These are phyloP conservation scores for Lepeophtheirus nordmannii DNA, from an alignment of 2,888 invertebrate genomes.

Conservation along the genomic window DNA sequence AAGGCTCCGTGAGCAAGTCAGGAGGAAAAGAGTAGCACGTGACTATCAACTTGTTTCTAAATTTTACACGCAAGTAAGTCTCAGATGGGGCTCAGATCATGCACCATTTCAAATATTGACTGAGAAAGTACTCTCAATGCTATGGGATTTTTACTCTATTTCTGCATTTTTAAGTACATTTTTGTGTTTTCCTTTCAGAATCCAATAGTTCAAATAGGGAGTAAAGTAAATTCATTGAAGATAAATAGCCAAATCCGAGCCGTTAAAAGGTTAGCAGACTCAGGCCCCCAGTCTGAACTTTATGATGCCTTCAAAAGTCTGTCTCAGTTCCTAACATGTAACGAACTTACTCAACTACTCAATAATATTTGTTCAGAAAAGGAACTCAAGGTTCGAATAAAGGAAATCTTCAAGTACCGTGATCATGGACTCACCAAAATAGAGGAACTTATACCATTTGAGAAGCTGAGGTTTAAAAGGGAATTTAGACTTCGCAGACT, in stretches of 20 bases:
- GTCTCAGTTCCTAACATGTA: constrained; percentile 17
- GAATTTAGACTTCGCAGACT: constrained; percentile 3
- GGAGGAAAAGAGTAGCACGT: constrained; percentile 23
- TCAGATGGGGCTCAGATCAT: not conserved
- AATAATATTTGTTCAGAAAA: constrained; percentile 22
- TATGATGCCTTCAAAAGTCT: constrained; percentile 18
- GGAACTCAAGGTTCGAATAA: constrained; percentile 23
- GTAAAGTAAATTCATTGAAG: constrained; percentile 19
- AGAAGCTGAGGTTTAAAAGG: constrained; percentile 17
- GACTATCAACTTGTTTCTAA: constrained; percentile 24
- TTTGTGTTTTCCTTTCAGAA: constrained; percentile 7
- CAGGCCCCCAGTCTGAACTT: constrained; percentile 19
- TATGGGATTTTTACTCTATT: not conserved
- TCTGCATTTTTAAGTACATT: not conserved
- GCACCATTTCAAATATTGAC: not conserved
- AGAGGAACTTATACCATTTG: constrained; percentile 21
- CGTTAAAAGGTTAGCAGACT: constrained; percentile 9
- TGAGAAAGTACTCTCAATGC: not conserved
- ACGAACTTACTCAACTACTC: constrained; percentile 14
- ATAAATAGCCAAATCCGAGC: constrained; percentile 21
- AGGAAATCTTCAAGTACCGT: constrained; percentile 17
- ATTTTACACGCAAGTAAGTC: constrained; percentile 11
- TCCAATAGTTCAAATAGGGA: constrained; percentile 22
- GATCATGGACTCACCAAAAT: constrained; percentile 14
- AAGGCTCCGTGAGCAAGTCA: constrained; percentile 19